Evolutionary conservation across 2,888 invertebrate genomes (phyloP).

Genomic region (Tetrapedia diversipes): DNA sequence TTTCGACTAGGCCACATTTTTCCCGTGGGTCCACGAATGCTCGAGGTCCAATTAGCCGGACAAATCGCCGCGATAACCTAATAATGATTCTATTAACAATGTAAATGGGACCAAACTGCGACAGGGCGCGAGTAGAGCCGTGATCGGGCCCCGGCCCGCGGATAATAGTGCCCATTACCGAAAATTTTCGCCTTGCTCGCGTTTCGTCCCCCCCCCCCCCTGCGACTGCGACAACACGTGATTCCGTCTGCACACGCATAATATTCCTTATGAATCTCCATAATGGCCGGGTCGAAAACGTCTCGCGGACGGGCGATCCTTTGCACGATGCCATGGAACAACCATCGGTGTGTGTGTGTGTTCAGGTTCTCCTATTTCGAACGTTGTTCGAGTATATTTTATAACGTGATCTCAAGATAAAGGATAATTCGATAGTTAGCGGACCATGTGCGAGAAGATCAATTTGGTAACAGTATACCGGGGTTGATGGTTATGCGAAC

Average conservation of each 20-base stretch:
- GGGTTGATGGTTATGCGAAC: no score
- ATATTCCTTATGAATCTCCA: slow-evolving; percentile 52
- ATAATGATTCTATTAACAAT: slow-evolving; percentile 77
- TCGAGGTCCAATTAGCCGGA: slow-evolving; percentile 44
- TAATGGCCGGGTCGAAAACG: slow-evolving; percentile 42
- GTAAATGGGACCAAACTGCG: slow-evolving; percentile 67
- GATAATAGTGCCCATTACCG: slow-evolving; percentile 66
- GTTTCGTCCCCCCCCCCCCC: neutral
- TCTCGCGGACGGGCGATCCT: slow-evolving; percentile 17
- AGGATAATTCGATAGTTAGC: no score
- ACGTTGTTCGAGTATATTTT: neutral
- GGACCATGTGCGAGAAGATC: no score
- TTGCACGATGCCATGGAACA: slow-evolving; percentile 22
- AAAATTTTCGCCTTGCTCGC: slow-evolving; percentile 36
- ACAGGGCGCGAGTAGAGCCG: neutral
- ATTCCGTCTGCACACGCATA: slow-evolving; percentile 40
- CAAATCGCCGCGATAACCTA: slow-evolving; percentile 59
- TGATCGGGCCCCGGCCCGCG: slow-evolving; percentile 14
- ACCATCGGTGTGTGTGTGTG: neutral
- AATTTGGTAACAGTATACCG: no score
- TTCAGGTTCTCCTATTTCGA: no score
- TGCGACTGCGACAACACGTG: slow-evolving; percentile 25
- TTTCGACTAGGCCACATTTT: no score
- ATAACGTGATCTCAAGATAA: no score
- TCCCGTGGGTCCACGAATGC: neutral